Conservation (phyloP, 2,113 vertebrate species). For the Equus przewalskii region DNA sequence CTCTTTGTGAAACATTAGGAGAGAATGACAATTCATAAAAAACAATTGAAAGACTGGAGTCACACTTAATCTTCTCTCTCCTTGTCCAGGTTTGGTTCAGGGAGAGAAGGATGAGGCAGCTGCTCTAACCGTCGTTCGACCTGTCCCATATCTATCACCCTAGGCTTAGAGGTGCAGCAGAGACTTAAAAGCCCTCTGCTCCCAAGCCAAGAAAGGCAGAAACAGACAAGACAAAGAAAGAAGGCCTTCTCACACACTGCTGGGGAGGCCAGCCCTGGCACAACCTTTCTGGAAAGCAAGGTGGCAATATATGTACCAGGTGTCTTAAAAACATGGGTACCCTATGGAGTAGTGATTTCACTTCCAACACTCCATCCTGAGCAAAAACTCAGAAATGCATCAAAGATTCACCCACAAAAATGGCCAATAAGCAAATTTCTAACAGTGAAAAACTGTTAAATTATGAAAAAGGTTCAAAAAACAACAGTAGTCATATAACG, state of each 20-base stretch:
- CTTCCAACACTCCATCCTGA: constrained; percentile 26
- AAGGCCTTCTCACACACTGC: background rate
- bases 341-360: constrained; percentile 8
- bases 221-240: background rate
- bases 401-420: constrained; percentile 14
- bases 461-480: background rate
- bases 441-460: constrained; percentile 11
- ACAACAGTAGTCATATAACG: background rate
- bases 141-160: background rate
- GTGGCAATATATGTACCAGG: background rate
- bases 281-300: constrained; percentile 34
- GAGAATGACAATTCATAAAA: background rate
- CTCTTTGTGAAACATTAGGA: background rate
- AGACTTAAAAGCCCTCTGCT: background rate
- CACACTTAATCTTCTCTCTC: background rate
- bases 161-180: background rate
- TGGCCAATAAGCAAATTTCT: background rate
- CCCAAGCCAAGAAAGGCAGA: background rate
- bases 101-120: background rate
- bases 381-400: constrained; percentile 36
- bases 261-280: background rate
- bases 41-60: background rate
- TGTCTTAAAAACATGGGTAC: background rate
- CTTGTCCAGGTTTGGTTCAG: background rate
- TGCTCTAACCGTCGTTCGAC: background rate